These are phyloP conservation scores for Ectemnius continuus DNA, from an alignment of 2,888 invertebrate species.

Conservation along the genomic window DNA sequence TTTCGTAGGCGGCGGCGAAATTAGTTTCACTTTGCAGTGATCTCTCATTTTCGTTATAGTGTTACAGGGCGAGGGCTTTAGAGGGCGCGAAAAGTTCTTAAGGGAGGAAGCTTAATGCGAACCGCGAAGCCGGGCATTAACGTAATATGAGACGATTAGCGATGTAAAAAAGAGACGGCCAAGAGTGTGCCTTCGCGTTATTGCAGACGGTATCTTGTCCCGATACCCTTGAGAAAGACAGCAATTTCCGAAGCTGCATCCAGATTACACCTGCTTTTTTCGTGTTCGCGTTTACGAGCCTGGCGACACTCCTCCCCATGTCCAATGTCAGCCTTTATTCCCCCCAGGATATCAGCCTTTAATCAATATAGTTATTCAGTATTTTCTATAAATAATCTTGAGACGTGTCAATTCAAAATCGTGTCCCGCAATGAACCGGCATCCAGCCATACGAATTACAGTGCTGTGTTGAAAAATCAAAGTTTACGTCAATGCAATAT, in stretches of 20 bases:
- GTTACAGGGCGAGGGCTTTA: slow-evolving; percentile 5
- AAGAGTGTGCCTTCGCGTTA: neutral
- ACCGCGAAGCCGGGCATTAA: slow-evolving; percentile 17
- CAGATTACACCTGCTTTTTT: slow-evolving; percentile 26
- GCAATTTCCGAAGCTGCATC: slow-evolving; percentile 39
- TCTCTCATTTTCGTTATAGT: slow-evolving; percentile 26
- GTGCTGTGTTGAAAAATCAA: too few species aligned
- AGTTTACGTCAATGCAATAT: too few species aligned
- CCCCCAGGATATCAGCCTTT: too few species aligned
- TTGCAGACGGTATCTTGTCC: too few species aligned
- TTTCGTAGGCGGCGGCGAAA: too few species aligned
- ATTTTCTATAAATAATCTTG: too few species aligned
- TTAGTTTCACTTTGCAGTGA: neutral
- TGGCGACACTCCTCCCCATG: neutral
- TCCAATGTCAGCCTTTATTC: too few species aligned
- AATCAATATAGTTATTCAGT: too few species aligned
- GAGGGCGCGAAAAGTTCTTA: neutral
- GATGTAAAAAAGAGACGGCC: slow-evolving; percentile 20
- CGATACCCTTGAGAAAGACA: neutral
- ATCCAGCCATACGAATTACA: too few species aligned
- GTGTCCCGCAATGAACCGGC: too few species aligned
- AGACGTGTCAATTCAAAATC: too few species aligned
- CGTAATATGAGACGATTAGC: slow-evolving; percentile 45
- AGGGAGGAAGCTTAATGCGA: neutral
- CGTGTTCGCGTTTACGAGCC: neutral